Base-by-base conservation (phyloP, 2,888 invertebrate genomes). In the Rhingia rostrata region DNA sequence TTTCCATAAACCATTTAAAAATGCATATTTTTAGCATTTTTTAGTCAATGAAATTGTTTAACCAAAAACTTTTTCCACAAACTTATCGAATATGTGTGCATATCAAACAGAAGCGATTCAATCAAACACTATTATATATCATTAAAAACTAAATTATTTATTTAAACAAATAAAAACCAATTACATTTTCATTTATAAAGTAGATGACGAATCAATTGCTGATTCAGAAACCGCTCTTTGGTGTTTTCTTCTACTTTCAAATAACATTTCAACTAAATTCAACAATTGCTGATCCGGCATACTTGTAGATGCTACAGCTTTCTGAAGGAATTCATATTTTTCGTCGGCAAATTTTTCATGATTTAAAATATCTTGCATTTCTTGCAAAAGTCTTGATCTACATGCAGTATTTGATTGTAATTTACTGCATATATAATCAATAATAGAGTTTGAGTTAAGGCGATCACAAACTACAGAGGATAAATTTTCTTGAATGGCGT, bases 381-480 rank as follows among this genome's bases (percentile, higher is more conserved):
- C 89, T 41, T 88, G 87, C 39, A 90, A 79, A 7, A 91, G 75
- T 41, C 87, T 88, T 64, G 87, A 88, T 67, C 91, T 89, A 73
- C 90, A 90, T 45, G 86, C 87, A 7, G 81, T 87, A 86, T 89
- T 91, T 35, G 89, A 89, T 87, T 90, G 90, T 5, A 90, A 89
- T 86, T 91, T 91, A 82, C 89, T 90, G 39, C 89, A 90, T 5
- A 91, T 87, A 69, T 89, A 91, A 45, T 91, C 90, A 60, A 91
- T 87, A 49, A 91, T 89, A 0, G 90, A 89, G 86, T 88, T 89
- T 49, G 88, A 87, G 86, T 90, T 91, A n/a, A 92, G 88, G 6
- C 90, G 89, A 81, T 91, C 91, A 67, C 92, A 92, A n/a, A 92
- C 91, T n/a, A 89, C 89, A 2, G 90, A 89, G 0, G 90, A 90